Evolutionary conservation across 2,888 invertebrate species (phyloP).

Genomic region (Galeopsomyia nigrocyanea): DNA sequence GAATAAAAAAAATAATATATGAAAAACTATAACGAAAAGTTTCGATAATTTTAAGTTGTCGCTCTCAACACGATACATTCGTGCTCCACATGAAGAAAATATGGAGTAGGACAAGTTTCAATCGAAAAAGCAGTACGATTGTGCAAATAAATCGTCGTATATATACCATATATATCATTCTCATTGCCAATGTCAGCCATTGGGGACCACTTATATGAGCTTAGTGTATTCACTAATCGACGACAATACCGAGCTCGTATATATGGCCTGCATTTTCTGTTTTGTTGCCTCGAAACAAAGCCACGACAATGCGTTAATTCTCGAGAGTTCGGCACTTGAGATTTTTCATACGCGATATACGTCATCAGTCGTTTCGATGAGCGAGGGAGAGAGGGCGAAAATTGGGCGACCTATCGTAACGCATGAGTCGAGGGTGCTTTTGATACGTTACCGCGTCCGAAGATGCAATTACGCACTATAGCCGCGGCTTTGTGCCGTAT

Average conservation of each 20-base stretch:
- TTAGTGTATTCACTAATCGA: conserved; percentile 60
- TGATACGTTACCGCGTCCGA: conserved; percentile 50
- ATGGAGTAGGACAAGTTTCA: background rate
- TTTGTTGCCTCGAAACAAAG: conserved; percentile 68
- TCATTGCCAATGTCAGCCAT: too few relatives aligned
- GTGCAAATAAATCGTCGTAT: too few relatives aligned
- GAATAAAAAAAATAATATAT: too few relatives aligned
- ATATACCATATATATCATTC: too few relatives aligned
- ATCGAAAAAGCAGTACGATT: too few relatives aligned
- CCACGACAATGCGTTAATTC: conserved; percentile 58
- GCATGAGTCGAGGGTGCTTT: conserved; percentile 61
- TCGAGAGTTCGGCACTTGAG: conserved; percentile 25
- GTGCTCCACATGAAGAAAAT: too few relatives aligned
- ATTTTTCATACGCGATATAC: conserved; percentile 27
- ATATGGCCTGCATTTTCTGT: conserved; percentile 65
- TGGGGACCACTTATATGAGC: background rate
- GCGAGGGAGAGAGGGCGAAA: conserved; percentile 46
- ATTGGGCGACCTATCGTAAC: conserved; percentile 57
- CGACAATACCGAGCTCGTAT: conserved; percentile 63
- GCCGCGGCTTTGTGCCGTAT: conserved; percentile 50
- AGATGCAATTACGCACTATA: conserved; percentile 60
- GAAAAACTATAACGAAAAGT: too few relatives aligned
- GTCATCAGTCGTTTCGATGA: background rate
- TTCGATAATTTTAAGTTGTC: too few relatives aligned
- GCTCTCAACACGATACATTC: too few relatives aligned